phyloP scores from a whole-genome alignment of 2,113 vertebrate genomes.

The Pelodiscus sinensis region DNA sequence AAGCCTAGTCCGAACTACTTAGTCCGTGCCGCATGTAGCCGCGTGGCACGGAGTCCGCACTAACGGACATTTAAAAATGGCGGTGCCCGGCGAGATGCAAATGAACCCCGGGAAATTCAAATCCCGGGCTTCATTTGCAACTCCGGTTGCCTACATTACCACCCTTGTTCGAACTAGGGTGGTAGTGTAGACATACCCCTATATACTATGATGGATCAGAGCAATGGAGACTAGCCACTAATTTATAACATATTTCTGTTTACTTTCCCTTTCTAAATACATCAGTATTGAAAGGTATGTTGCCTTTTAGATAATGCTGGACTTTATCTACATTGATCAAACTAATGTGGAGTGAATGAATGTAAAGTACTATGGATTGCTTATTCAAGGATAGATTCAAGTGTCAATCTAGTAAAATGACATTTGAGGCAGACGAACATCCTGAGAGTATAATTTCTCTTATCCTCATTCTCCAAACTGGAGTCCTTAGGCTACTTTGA shows the following conservation, averaged over 20 bases:
- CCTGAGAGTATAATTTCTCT: background rate
- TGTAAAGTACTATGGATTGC: background rate
- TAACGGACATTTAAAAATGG: too few relatives aligned
- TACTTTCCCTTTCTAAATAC: slow-evolving; percentile 8
- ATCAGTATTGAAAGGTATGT: slow-evolving; percentile 9
- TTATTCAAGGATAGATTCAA: background rate
- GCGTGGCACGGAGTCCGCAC: too few relatives aligned
- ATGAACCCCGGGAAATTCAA: too few relatives aligned
- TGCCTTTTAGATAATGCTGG: slow-evolving; percentile 14
- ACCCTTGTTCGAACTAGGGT: too few relatives aligned
- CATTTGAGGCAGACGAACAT: background rate
- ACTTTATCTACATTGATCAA: slow-evolving; percentile 27
- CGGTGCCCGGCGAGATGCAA: too few relatives aligned
- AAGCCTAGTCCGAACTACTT: too few relatives aligned
- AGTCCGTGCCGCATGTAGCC: too few relatives aligned
- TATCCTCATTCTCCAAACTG: background rate
- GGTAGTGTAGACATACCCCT: too few relatives aligned
- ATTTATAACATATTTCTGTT: background rate
- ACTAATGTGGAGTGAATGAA: slow-evolving; percentile 8
- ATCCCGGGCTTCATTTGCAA: too few relatives aligned
- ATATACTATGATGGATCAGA: background rate
- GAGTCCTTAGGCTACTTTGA: background rate
- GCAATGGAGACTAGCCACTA: background rate
- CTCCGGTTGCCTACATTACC: too few relatives aligned
- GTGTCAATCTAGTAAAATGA: background rate